A percentile compares a stretch with the other conserved stretches of the same genome.
phyloP scores from a whole-genome alignment of 2,113 vertebrate genomes.

The Rhynchomys soricoides region DNA sequence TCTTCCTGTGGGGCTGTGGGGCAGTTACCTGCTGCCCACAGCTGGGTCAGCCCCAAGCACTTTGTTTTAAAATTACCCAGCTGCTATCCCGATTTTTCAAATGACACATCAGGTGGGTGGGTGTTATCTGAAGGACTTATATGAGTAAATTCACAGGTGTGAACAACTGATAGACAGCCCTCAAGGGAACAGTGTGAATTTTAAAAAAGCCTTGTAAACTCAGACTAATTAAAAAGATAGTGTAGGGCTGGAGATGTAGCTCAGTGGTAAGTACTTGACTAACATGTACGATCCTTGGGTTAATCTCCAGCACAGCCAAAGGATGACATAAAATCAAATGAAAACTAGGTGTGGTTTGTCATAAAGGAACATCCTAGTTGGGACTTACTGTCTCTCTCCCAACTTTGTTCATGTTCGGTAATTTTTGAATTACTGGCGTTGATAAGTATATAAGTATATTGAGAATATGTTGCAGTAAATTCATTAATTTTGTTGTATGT shows the following conservation, averaged over 20 bases:
- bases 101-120: not conserved
- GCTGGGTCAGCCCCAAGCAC: not conserved
- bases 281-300: not conserved
- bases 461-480: conserved; percentile 30
- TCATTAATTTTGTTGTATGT: not conserved
- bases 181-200: conserved; percentile 31
- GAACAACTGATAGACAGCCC: conserved; percentile 39
- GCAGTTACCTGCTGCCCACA: too few species aligned
- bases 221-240: not conserved
- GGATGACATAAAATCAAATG: not conserved
- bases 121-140: not conserved
- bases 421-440: conserved; percentile 11
- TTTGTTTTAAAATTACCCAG: not conserved
- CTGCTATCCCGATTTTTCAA: not conserved
- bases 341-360: not conserved
- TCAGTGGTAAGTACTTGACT: not conserved
- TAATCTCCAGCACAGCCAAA: not conserved
- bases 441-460: not conserved
- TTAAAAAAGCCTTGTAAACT: conserved; percentile 41
- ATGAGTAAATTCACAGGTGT: conserved; percentile 36
- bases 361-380: not conserved
- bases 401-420: not conserved
- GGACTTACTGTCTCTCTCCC: not conserved
- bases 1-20: not conserved
- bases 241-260: not conserved